Base-by-base conservation (phyloP, 2,797 vertebrate species). In the Phylloscopus collybita region DNA sequence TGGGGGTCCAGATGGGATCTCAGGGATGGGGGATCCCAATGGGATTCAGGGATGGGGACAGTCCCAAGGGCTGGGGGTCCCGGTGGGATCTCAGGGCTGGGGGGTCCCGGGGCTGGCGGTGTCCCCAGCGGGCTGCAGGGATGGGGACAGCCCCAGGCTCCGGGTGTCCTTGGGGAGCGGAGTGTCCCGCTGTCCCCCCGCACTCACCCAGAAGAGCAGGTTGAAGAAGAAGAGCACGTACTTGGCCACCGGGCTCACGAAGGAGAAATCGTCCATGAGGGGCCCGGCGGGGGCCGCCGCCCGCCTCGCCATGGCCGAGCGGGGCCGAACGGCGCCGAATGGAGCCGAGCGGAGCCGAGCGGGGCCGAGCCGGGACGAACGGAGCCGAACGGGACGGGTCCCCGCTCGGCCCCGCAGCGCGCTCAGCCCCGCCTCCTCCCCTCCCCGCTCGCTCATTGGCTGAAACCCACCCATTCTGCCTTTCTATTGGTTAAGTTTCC, bases 221-320 rank as follows among this genome's bases (percentile, higher is more conserved):
- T 81, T 88, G 78, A 88, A 81, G 70, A 81, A 81, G 86, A 88
- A 88, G 26, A 88, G 86, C 70, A 88, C 30, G 70, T 81, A 88
- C 78, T 88, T 88, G 49, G 14, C 78, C 71, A 81, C 36, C 21
- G 86, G 86, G 86, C 62, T 88, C 21, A 88, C 86, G 70, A 98
- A 98, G 15, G 98, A 97, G 96, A 98, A 99, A 51, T 98, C 98
- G 32, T 98, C 97, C 51, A 96, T 97, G 19, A 36, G 47, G 56
- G 87, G 56, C 30, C 40, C 79, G 11, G 44, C 54, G 26, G 86
- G 84, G 20, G 36, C 82, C 84, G 92, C 95, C 26, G 54, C 82
- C 49, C 92, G 91, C 95, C 96, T 91, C 92, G 91, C 96, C 98
- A 98, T 98, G 90, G 84, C 80, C 80, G 51, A 22, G 6, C 17